Conservation (phyloP, 2,797 vertebrate genomes). For the Sparidentex hasta region DNA sequence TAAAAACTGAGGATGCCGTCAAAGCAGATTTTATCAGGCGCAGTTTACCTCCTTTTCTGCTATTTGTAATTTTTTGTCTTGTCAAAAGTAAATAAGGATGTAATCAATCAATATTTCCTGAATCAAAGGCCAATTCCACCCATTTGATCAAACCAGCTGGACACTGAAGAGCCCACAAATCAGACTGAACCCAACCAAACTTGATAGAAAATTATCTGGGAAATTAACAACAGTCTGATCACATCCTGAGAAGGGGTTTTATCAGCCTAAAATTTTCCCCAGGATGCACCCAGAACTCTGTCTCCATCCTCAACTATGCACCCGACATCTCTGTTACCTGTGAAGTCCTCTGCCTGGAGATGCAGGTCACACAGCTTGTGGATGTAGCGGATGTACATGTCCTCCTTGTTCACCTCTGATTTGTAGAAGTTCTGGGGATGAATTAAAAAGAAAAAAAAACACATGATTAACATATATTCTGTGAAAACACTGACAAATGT, state of each 20-base stretch:
- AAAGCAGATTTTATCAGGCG: neutral
- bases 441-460: conserved; percentile 17
- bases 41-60: conserved; percentile 9
- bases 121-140: neutral
- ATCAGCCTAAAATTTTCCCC: neutral
- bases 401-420: conserved; percentile 98
- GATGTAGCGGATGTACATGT: conserved; percentile 99
- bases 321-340: conserved; percentile 85
- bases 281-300: neutral
- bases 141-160: neutral
- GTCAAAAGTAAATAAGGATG: neutral
- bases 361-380: conserved; percentile 99
- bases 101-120: neutral
- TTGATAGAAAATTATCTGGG: too few species aligned
- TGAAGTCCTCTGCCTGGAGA: conserved; percentile 98
- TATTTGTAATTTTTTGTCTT: conserved; percentile 1
- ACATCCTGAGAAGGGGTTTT: neutral
- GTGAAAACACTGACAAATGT: neutral
- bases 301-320: neutral
- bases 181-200: neutral
- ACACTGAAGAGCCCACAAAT: neutral
- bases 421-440: conserved; percentile 96
- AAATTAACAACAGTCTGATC: neutral
- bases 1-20: neutral
- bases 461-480: neutral